Evolutionary conservation across 2,797 vertebrate species (phyloP), one percentile per base, ranked within the genome.

Genomic region (Uromys caudimaculatus): DNA sequence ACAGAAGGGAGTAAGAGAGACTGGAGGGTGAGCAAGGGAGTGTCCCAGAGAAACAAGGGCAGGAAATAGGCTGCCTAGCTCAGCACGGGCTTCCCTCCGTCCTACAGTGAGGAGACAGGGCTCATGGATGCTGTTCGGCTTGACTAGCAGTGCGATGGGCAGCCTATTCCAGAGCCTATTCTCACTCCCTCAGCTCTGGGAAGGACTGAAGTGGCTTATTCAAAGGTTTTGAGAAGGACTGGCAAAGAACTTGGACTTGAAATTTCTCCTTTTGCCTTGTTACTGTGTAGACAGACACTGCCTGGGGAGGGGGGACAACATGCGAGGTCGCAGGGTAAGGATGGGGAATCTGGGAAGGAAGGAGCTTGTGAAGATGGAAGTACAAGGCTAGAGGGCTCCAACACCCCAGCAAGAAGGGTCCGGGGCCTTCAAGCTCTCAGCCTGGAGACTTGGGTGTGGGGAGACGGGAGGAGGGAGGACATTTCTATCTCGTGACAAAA

Each of bases 401-500:
- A 47, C 78, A 60, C 21, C 69, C 64, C 3, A 7, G 85, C 58
- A n/a, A 50, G 86, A 62, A 79, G 38, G 87, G 24, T 64, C 60
- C 89, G 79, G 78, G 95, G 82, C 92, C 95, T 84, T 75, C 44
- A 35, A 47, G 84, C 77, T 91, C 85, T 89, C 56, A 75, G 94
- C 93, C 92, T 47, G n/a, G 78, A 97, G 97, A 96, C 94, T 91
- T 29, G 97, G 97, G 98, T 91, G 96, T 97, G 97, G 95, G 89
- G 95, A 92, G 41, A 24, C 91, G 69, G 75, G 75, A 95, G 95
- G 95, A 92, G 97, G 97, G 95, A 96, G 96, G 96, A 97, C 97
- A 97, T 96, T 97, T 94, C 95, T 97, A 97, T 97, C 95, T 90
- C 69, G 92, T 97, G 96, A 98, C 97, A 98, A 96, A 97, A 91